These are phyloP conservation scores for Chymomyza amoena DNA, from an alignment of 2,888 invertebrate species.

Conservation along the genomic window DNA sequence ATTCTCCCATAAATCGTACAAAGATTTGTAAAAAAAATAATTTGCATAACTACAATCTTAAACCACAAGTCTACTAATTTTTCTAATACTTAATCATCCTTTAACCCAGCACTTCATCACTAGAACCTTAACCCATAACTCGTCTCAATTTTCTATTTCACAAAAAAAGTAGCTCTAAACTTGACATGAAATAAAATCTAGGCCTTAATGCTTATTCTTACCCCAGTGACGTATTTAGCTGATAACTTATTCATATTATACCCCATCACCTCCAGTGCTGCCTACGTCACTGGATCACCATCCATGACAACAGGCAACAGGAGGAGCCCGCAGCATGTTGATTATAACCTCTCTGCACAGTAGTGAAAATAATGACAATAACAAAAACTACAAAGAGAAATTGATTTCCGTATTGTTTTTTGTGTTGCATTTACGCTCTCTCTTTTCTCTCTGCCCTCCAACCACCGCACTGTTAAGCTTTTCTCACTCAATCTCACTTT, in stretches of 20 bases:
- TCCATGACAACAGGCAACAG: conserved; percentile 2
- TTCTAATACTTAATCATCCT: too few species aligned
- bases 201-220: not conserved
- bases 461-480: conserved; percentile 3
- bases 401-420: conserved; percentile 63
- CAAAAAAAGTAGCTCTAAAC: too few species aligned
- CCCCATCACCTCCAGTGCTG: not conserved
- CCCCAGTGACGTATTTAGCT: too few species aligned
- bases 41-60: too few species aligned
- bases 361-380: conserved; percentile 11
- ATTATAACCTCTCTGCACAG: conserved; percentile 38
- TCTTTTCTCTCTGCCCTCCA: conserved; percentile 8
- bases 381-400: conserved; percentile 32
- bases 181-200: too few species aligned
- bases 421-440: conserved; percentile 12
- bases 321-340: conserved; percentile 34
- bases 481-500: conserved; percentile 9
- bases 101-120: too few species aligned
- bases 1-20: too few species aligned
- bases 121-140: too few species aligned
- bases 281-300: too few species aligned
- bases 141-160: too few species aligned
- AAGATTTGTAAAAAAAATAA: too few species aligned
- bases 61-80: too few species aligned
- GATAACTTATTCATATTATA: not conserved